phyloP scores from a whole-genome alignment of 1,140 invertebrate genomes.

The Pseudoatta argentina region DNA sequence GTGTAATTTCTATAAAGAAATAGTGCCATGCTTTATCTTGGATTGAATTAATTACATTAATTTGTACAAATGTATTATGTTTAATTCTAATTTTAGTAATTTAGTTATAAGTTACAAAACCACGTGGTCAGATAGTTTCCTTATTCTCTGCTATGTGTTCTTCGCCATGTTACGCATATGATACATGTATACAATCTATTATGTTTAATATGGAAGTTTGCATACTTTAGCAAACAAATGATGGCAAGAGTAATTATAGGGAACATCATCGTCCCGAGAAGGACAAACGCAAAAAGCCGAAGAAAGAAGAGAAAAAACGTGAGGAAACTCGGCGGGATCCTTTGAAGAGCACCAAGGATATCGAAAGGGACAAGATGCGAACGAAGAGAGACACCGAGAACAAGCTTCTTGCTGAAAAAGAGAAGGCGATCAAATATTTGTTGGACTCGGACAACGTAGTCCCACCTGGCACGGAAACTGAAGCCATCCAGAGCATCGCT shows the following conservation, averaged over 20 bases:
- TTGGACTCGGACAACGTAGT: slow-evolving; percentile 85
- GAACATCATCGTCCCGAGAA: slow-evolving; percentile 70
- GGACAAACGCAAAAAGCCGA: slow-evolving; percentile 71
- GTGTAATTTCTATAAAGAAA: not conserved
- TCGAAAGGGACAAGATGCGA: slow-evolving; percentile 83
- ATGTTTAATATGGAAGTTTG: slow-evolving; percentile 31
- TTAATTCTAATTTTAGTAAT: not conserved
- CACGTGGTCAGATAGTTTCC: not conserved
- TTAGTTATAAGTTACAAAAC: slow-evolving; percentile 11
- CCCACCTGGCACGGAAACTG: slow-evolving; percentile 84
- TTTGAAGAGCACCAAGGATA: slow-evolving; percentile 84
- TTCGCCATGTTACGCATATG: not conserved
- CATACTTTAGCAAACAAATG: slow-evolving; percentile 55
- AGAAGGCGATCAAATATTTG: slow-evolving; percentile 84
- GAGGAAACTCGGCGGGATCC: slow-evolving; percentile 82
- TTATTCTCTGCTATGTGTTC: not conserved
- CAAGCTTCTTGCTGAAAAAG: slow-evolving; percentile 84
- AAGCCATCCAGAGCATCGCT: slow-evolving; percentile 82
- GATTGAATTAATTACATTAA: slow-evolving; percentile 1
- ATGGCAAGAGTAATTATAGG: slow-evolving; percentile 76
- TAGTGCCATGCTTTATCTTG: slow-evolving; percentile 7
- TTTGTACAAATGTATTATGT: slow-evolving; percentile 28
- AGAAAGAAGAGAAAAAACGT: slow-evolving; percentile 78
- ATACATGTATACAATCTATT: slow-evolving; percentile 33
- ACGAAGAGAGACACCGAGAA: slow-evolving; percentile 82